Evolutionary conservation across 35 echinoderm and acorn worm species (phyloP).

Genomic region (Heliocidaris erythrogramma): DNA sequence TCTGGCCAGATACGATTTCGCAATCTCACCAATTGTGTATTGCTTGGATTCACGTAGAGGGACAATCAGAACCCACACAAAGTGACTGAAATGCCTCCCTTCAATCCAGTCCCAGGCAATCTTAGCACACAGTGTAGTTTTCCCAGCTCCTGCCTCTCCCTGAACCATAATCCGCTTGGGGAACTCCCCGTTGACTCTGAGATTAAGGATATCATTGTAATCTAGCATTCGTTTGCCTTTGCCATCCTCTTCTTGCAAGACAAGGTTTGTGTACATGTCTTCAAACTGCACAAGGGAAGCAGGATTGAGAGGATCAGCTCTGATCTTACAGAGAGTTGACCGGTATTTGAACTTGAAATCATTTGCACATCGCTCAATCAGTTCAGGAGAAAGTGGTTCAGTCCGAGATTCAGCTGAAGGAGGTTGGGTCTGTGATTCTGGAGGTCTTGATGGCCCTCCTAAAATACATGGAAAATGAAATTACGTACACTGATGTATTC

Average conservation of each 20-base stretch:
- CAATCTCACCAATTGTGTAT: neutral
- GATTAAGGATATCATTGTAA: neutral
- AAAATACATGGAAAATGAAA: too few species aligned
- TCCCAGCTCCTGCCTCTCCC: conserved; percentile 24
- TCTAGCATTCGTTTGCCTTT: neutral
- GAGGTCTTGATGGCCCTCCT: too few species aligned
- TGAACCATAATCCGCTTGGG: neutral
- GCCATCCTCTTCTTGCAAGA: neutral
- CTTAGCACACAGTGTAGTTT: neutral
- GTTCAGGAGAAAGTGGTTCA: too few species aligned
- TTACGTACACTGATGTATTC: too few species aligned
- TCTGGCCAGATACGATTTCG: neutral
- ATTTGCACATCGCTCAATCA: too few species aligned
- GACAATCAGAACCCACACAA: neutral
- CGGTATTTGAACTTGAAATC: neutral
- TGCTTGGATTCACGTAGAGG: neutral
- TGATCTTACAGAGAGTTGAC: neutral
- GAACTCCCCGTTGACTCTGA: neutral
- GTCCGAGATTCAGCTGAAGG: neutral
- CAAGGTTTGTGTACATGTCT: neutral
- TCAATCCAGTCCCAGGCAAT: conserved; percentile 29
- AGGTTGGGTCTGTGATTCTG: too few species aligned
- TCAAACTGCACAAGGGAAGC: neutral
- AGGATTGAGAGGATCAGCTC: neutral
- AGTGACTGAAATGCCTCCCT: neutral